A percentile compares a stretch with the other conserved stretches of the same genome.
Evolutionary conservation across 2,888 invertebrate genomes (phyloP).

Genomic region (Mycalesis mineus): DNA sequence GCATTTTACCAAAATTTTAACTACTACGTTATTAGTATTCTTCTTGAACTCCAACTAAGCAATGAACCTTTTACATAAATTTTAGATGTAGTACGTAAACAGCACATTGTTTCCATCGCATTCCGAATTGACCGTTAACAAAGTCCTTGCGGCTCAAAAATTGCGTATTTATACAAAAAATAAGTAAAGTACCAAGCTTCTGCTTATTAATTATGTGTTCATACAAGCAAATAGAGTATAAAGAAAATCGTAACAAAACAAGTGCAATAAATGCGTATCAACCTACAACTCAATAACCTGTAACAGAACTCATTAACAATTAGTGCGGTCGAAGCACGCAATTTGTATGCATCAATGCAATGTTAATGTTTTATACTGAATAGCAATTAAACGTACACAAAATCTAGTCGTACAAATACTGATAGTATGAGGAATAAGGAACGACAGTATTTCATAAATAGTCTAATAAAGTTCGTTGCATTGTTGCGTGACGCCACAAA

Average conservation of each 20-base stretch:
- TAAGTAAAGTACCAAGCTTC: no score
- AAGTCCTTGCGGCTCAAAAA: no score
- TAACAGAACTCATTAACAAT: slow-evolving; percentile 15
- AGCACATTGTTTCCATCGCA: no score
- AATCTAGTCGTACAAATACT: slow-evolving; percentile 22
- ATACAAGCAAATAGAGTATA: neutral
- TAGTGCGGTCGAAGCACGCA: slow-evolving; percentile 22
- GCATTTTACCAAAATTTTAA: no score
- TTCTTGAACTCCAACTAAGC: no score
- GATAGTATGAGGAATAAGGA: slow-evolving; percentile 28
- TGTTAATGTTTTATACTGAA: slow-evolving; percentile 17
- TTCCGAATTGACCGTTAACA: no score
- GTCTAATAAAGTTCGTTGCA: slow-evolving; percentile 30
- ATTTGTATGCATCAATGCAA: slow-evolving; percentile 14
- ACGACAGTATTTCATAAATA: slow-evolving; percentile 20
- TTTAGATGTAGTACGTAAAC: no score
- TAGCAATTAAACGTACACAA: slow-evolving; percentile 14
- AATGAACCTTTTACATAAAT: no score
- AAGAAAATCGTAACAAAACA: neutral
- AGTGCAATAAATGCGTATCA: slow-evolving; percentile 10
- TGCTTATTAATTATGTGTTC: no score
- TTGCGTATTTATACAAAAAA: no score
- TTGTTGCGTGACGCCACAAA: slow-evolving; percentile 33
- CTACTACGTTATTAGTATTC: no score
- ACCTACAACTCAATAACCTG: slow-evolving; percentile 19